phyloP scores from a whole-genome alignment of 2,113 vertebrate species.

The Baryphthengus martii region DNA sequence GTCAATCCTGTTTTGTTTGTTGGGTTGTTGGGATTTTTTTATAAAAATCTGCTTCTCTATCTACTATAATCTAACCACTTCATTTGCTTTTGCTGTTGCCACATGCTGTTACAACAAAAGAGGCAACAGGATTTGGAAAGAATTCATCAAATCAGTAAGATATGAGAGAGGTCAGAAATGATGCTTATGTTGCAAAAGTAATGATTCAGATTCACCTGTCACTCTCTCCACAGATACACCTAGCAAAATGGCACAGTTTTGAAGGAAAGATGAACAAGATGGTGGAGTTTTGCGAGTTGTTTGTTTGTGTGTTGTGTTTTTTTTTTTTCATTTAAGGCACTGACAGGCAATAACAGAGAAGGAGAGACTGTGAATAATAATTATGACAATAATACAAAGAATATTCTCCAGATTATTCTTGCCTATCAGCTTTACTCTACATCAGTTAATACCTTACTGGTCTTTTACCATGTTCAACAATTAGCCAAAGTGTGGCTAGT shows the following conservation, averaged over 20 bases:
- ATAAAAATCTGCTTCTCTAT: too few species aligned
- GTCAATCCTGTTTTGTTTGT: background rate
- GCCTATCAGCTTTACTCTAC: background rate
- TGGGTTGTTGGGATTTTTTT: fast-evolving
- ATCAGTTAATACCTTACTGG: background rate
- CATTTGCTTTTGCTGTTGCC: background rate
- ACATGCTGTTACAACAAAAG: background rate
- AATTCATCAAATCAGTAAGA: background rate
- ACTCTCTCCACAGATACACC: background rate
- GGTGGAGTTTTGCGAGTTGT: background rate
- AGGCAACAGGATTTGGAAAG: background rate
- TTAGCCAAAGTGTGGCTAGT: background rate
- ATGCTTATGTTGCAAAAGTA: background rate
- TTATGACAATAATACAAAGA: background rate
- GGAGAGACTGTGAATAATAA: background rate
- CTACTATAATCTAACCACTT: background rate
- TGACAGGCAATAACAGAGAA: background rate
- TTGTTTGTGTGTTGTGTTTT: background rate
- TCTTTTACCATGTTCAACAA: background rate
- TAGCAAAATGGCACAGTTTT: background rate
- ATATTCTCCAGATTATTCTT: background rate
- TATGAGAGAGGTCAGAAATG: background rate
- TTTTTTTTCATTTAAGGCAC: background rate
- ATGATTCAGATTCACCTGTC: background rate
- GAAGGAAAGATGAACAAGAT: background rate